phyloP scores from a whole-genome alignment of 2,797 vertebrate genomes.

The Acipenser transmontanus region DNA sequence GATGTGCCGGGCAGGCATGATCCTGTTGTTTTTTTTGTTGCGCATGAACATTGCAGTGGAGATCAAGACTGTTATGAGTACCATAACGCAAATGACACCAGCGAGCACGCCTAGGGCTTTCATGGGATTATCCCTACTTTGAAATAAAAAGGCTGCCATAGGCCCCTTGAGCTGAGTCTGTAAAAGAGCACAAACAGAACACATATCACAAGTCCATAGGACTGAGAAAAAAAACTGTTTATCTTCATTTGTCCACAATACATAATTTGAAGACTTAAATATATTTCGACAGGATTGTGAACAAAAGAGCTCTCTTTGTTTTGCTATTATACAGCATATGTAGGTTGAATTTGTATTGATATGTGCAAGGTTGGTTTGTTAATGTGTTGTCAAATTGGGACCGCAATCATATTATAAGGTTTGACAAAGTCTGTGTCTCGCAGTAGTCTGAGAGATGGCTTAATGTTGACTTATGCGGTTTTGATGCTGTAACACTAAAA shows the following conservation, averaged over 20 bases:
- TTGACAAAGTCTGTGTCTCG: too few relatives aligned
- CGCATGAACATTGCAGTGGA: slow-evolving; percentile 90
- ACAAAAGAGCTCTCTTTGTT: too few relatives aligned
- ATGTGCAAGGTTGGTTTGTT: too few relatives aligned
- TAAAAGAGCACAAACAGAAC: slow-evolving; percentile 80
- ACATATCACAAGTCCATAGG: slow-evolving; percentile 60
- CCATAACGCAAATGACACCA: slow-evolving; percentile 74
- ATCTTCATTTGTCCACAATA: slow-evolving; percentile 51
- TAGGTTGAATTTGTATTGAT: too few relatives aligned
- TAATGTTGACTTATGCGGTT: too few relatives aligned
- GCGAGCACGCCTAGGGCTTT: slow-evolving; percentile 82
- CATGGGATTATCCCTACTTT: slow-evolving; percentile 89
- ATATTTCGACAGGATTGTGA: not conserved
- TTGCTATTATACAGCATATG: too few relatives aligned
- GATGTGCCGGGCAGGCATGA: slow-evolving; percentile 74
- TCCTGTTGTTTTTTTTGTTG: slow-evolving; percentile 88
- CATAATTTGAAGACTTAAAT: slow-evolving; percentile 40
- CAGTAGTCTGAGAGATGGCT: too few relatives aligned
- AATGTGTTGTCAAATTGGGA: too few relatives aligned
- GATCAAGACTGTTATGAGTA: slow-evolving; percentile 84
- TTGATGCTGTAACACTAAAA: too few relatives aligned
- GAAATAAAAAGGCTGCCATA: slow-evolving; percentile 90
- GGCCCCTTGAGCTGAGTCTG: slow-evolving; percentile 84
- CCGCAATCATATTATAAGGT: too few relatives aligned
- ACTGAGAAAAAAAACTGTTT: slow-evolving; percentile 36